Evolutionary conservation across 2,888 invertebrate genomes (phyloP).

Genomic region (Lapara coniferarum): DNA sequence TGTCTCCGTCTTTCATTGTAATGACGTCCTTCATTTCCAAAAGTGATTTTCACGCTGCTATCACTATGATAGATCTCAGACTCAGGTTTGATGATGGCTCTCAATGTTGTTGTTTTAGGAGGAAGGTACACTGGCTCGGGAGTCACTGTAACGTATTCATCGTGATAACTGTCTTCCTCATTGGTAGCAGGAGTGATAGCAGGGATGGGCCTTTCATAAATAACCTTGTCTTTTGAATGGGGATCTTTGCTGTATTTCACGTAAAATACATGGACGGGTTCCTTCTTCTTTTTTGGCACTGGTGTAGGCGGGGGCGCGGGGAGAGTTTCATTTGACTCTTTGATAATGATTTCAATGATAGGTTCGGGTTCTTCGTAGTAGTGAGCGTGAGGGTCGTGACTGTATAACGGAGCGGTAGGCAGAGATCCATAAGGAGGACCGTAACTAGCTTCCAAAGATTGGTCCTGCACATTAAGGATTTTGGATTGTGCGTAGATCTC

Average conservation of each 20-base stretch:
- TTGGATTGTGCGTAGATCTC: constrained; percentile 79
- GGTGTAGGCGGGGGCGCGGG: constrained; percentile 85
- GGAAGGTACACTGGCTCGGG: constrained; percentile 79
- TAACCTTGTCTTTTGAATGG: constrained; percentile 87
- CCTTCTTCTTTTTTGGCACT: constrained; percentile 84
- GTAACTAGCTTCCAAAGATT: constrained; percentile 71
- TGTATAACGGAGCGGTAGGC: constrained; percentile 77
- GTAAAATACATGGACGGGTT: constrained; percentile 95
- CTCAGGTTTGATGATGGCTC: constrained; percentile 93
- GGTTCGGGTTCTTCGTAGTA: constrained; percentile 92
- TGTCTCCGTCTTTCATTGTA: constrained; percentile 70
- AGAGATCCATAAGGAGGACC: constrained; percentile 76
- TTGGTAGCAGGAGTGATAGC: constrained; percentile 89
- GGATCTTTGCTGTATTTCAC: constrained; percentile 95
- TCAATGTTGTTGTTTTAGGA: constrained; percentile 89
- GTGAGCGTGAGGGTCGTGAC: constrained; percentile 74
- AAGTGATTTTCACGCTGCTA: constrained; percentile 92
- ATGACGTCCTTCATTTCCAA: constrained; percentile 86
- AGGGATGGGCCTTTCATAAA: constrained; percentile 91
- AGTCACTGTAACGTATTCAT: constrained; percentile 83
- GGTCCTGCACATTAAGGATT: constrained; percentile 74
- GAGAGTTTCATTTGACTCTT: constrained; percentile 92
- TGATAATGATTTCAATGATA: constrained; percentile 95
- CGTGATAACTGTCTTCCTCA: constrained; percentile 83
- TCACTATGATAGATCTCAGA: constrained; percentile 92